Evolutionary conservation across 2,888 invertebrate species (phyloP).

Genomic region (Eristalis tenax): DNA sequence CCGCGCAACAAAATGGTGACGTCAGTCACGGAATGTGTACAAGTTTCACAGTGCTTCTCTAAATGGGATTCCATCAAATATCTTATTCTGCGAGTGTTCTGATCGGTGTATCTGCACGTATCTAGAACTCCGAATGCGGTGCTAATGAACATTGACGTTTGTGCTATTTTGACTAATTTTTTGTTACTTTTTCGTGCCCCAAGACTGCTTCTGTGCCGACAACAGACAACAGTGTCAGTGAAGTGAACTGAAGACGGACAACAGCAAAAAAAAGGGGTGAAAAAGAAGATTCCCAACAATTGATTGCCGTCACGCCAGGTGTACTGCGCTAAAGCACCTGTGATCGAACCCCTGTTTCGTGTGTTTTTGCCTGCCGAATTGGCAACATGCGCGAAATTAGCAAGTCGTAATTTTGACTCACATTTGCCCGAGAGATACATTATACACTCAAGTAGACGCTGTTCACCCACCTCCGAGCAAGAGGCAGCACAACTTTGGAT

Average conservation of each 20-base stretch:
- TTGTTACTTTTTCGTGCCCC: no score
- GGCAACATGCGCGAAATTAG: conserved; percentile 50
- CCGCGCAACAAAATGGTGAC: conserved; percentile 71
- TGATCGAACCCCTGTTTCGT: conserved; percentile 27
- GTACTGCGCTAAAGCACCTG: conserved; percentile 56
- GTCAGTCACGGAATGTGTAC: conserved; percentile 24
- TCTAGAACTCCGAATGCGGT: conserved; percentile 1
- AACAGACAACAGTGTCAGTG: neutral
- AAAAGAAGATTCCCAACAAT: conserved; percentile 43
- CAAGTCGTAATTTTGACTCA: conserved; percentile 43
- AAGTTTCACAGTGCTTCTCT: conserved; percentile 2
- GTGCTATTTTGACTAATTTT: neutral
- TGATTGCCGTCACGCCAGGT: conserved; percentile 58
- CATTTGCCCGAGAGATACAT: neutral
- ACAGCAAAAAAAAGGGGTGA: conserved; percentile 7
- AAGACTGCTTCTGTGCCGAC: neutral
- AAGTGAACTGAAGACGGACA: conserved; percentile 8
- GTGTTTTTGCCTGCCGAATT: neutral
- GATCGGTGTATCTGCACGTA: neutral
- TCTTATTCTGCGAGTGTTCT: neutral
- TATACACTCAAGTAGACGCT: neutral
- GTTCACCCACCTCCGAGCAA: neutral
- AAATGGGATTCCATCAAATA: conserved; percentile 1
- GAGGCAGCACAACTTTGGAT: conserved; percentile 34
- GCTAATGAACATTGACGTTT: neutral